Evolutionary conservation across 2,113 vertebrate genomes (phyloP).

Genomic region (Gymnobelideus leadbeateri): DNA sequence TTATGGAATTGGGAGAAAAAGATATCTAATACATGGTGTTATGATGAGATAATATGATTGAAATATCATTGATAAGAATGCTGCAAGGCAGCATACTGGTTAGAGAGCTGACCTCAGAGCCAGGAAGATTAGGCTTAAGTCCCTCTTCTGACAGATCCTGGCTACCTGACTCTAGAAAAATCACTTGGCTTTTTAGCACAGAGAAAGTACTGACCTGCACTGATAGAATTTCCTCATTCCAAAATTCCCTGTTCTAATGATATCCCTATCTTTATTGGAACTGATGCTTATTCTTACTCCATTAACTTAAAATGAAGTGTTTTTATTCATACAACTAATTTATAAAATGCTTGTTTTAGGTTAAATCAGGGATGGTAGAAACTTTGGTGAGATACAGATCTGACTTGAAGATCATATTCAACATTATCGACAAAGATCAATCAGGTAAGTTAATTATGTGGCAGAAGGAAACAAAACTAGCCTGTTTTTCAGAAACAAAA

Average conservation of each 20-base stretch:
- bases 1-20: not conserved
- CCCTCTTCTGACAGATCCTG: not conserved
- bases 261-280: not conserved
- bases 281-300: slow-evolving; percentile 19
- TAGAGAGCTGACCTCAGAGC: not conserved
- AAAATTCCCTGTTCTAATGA: slow-evolving; percentile 40
- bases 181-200: not conserved
- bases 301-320: slow-evolving; percentile 45
- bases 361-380: slow-evolving; percentile 90
- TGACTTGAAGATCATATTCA: slow-evolving; percentile 96
- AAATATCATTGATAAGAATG: not conserved
- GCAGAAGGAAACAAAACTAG: slow-evolving; percentile 49
- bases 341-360: slow-evolving; percentile 84
- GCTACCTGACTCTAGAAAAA: not conserved
- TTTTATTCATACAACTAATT: slow-evolving; percentile 43
- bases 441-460: slow-evolving; percentile 87
- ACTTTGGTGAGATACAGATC: slow-evolving; percentile 94
- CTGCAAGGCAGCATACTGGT: not conserved
- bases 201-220: not conserved
- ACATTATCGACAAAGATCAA: slow-evolving; percentile 95
- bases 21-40: not conserved
- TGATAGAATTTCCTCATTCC: not conserved
- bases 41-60: not conserved
- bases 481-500: slow-evolving; percentile 53
- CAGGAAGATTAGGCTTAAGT: not conserved